Base-by-base conservation (phyloP, 2,113 vertebrate species). In the Muscicapa adusta region DNA sequence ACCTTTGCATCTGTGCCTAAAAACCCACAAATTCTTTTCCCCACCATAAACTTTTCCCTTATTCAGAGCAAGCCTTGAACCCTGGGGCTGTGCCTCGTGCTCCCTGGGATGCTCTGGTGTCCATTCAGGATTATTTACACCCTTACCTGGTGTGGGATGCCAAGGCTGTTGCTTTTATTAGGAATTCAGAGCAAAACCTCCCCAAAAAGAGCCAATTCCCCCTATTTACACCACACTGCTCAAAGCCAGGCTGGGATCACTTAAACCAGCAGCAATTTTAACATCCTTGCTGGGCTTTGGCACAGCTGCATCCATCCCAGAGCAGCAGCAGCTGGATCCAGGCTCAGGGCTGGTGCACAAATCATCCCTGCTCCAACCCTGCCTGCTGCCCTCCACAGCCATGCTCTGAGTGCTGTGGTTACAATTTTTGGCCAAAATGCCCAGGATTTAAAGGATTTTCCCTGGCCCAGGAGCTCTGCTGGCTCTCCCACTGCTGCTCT, bases 321-420 rank as follows among this genome's bases (percentile, higher is more conserved):
- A 20, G 58, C 62, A n/a, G 48, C 18, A 5, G 12, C 11, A 9
- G 66, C 48, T 19, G 12, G 66, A 5, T 29, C 45, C 28, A 63
- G 36, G 45, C 50, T 42, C 19, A 58, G 50, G 38, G 17, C 48
- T 42, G 77, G 17, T 14, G 61, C 18, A 33, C 18, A 16, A 11
- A 6, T 10, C 36, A 28, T 18, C 18, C 56, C 51, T 31, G 67
- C 78, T 75, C 67, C 14, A 1, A 0, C 9, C 26, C 29, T 4
- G 31, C 60, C 54, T 68, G 31, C 40, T 4, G 9, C 71, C 50
- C 48, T 29, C 77, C 7, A 5, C 51, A 51, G 57, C 40, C 5
- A 0, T 29, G 60, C 3, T 4, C n/a, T 12, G 1, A 26, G 13
- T 11, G n/a, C 43, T 2, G 0, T 16, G 58, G 18, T 74, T 58